Evolutionary conservation across 2,113 vertebrate genomes (phyloP).

Genomic region (Thunnus maccoyii): DNA sequence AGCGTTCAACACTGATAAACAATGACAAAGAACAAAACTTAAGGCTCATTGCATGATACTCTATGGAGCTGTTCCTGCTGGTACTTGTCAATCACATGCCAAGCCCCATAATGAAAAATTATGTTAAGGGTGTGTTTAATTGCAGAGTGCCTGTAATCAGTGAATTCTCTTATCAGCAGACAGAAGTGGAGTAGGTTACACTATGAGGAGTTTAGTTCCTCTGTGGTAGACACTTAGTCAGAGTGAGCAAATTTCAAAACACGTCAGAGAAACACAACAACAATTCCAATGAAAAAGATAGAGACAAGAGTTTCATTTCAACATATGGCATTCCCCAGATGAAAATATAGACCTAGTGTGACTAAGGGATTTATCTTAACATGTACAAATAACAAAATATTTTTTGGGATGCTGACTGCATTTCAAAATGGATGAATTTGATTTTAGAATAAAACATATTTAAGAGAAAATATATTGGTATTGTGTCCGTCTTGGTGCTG

Average conservation of each 20-base stretch:
- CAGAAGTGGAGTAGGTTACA: not conserved
- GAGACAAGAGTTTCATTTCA: constrained; percentile 17
- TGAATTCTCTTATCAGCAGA: not conserved
- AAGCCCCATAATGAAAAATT: not conserved
- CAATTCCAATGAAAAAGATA: not conserved
- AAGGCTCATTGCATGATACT: not conserved
- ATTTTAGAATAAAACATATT: no score
- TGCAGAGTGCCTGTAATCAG: not conserved
- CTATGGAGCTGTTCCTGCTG: not conserved
- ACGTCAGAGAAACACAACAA: not conserved
- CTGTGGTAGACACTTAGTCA: not conserved
- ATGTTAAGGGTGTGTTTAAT: not conserved
- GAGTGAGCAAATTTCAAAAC: not conserved
- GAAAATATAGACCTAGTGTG: no score
- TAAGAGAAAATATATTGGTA: no score
- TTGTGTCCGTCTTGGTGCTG: no score
- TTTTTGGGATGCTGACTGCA: no score
- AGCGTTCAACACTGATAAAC: not conserved
- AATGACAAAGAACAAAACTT: constrained; percentile 39
- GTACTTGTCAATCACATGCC: rapidly evolving
- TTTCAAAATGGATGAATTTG: no score
- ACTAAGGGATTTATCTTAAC: no score
- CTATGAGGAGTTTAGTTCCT: constrained; percentile 23
- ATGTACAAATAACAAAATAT: no score
- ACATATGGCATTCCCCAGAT: not conserved